Conservation (phyloP, 2,113 vertebrate species). For the Marmota flaviventris region DNA sequence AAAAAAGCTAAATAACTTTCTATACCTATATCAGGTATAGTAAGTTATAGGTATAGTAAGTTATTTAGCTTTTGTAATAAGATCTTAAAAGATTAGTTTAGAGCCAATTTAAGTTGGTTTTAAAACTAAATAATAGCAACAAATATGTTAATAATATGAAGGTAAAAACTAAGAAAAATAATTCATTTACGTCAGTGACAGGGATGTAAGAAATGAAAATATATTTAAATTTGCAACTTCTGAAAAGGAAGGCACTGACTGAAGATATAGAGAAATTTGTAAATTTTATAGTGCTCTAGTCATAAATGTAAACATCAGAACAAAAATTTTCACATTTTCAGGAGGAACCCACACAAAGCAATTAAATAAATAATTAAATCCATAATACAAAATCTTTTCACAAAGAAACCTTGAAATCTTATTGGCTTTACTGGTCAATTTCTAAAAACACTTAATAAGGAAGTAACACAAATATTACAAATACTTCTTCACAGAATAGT, state of each 20-base stretch:
- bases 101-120: not conserved
- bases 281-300: not conserved
- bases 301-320: not conserved
- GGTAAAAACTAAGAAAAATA: not conserved
- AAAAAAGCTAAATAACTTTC: not conserved
- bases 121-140: slow-evolving; percentile 1
- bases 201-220: not conserved
- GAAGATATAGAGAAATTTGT: not conserved
- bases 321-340: not conserved
- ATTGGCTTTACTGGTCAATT: slow-evolving; percentile 4
- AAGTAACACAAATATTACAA: not conserved
- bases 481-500: not conserved
- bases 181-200: not conserved
- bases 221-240: not conserved
- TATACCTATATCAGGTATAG: too few species aligned
- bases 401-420: not conserved
- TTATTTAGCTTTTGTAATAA: not conserved
- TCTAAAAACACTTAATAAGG: not conserved
- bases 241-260: not conserved
- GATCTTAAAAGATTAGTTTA: not conserved
- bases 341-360: not conserved
- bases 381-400: not conserved
- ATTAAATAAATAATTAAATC: not conserved
- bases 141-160: not conserved
- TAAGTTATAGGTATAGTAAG: not conserved